Evolutionary conservation across 1,140 invertebrate genomes (phyloP).

Genomic region (Drosophila sproati): DNA sequence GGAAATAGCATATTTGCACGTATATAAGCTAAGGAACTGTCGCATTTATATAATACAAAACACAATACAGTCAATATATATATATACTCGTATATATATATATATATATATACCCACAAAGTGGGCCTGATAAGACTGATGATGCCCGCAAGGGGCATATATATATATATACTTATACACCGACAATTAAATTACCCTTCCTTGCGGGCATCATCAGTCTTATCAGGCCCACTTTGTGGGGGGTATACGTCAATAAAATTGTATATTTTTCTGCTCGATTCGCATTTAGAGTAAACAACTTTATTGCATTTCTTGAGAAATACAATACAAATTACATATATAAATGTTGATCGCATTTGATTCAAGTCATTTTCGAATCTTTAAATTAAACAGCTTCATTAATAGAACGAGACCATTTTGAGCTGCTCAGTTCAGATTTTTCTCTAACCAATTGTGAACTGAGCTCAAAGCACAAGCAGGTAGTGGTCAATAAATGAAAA

Average conservation of each 20-base stretch:
- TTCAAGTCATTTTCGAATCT: background rate
- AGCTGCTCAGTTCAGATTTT: background rate
- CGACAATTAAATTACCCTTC: slow-evolving; percentile 7
- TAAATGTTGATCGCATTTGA: background rate
- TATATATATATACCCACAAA: slow-evolving; percentile 12
- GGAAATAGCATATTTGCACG: slow-evolving; percentile 2
- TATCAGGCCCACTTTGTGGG: slow-evolving; percentile 48
- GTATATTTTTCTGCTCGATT: slow-evolving; percentile 12
- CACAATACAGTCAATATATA: background rate
- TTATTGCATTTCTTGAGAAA: slow-evolving; percentile 29
- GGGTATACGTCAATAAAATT: slow-evolving; percentile 33
- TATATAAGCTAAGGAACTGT: background rate
- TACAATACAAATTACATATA: background rate
- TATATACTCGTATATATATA: no score
- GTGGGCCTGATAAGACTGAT: slow-evolving; percentile 44
- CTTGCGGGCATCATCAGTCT: slow-evolving; percentile 23
- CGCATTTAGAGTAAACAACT: slow-evolving; percentile 62
- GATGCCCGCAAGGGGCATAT: background rate
- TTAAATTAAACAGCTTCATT: background rate
- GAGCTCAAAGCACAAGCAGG: slow-evolving; percentile 24
- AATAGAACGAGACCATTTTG: background rate
- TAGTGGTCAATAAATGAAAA: slow-evolving; percentile 10
- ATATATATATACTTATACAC: background rate
- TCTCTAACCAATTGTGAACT: slow-evolving; percentile 5
- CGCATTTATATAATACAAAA: background rate